Percentiles rank a stretch among this genome's conserved stretches.
phyloP scores from a whole-genome alignment of 2,113 vertebrate genomes.

The Podocnemis expansa region DNA sequence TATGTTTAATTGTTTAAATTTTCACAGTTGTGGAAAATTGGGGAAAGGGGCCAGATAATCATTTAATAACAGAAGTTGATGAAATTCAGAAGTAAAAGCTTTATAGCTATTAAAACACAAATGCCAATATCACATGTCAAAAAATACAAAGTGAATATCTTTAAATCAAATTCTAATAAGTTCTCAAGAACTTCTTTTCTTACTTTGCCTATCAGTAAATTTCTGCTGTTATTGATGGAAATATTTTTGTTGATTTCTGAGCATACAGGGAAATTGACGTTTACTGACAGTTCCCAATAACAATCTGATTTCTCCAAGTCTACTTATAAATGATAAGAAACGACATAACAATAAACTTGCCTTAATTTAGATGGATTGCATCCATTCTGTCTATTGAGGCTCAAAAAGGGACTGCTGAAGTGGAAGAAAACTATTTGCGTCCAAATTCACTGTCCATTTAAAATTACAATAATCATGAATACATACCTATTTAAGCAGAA shows the following conservation, averaged over 20 bases:
- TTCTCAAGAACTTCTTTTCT: no score
- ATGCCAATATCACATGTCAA: no score
- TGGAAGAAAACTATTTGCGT: slow-evolving; percentile 11
- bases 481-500: slow-evolving; percentile 17
- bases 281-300: background rate
- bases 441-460: slow-evolving; percentile 26
- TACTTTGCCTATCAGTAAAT: background rate
- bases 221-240: background rate
- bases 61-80: background rate
- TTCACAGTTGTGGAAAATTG: background rate
- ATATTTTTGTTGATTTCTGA: background rate
- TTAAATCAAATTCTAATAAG: no score
- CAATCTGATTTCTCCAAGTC: slow-evolving; percentile 13
- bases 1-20: background rate
- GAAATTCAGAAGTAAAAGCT: background rate
- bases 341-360: slow-evolving; percentile 12
- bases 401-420: slow-evolving; percentile 5
- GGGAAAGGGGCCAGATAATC: background rate
- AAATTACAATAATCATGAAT: slow-evolving; percentile 22
- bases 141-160: no score
- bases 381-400: background rate
- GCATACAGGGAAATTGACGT: background rate
- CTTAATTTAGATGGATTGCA: slow-evolving; percentile 23
- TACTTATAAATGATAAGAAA: slow-evolving; percentile 43
- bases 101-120: background rate